A percentile compares a stretch with the other conserved stretches of the same genome.
These are phyloP conservation scores for Heterotis niloticus DNA, from an alignment of 2,113 vertebrate genomes.

Conservation along the genomic window DNA sequence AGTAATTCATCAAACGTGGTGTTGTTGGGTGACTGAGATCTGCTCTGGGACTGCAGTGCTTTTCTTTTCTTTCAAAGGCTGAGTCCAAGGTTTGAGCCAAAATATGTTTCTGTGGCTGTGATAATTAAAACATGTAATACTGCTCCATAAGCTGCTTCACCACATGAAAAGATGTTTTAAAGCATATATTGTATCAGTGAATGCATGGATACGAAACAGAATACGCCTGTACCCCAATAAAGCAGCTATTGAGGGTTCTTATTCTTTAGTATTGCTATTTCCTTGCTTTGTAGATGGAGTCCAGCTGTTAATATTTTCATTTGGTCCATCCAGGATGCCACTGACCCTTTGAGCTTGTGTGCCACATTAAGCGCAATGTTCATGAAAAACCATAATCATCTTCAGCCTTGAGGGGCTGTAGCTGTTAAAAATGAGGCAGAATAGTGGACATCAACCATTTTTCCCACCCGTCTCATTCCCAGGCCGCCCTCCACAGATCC, in stretches of 20 bases:
- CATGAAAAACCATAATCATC: conserved; percentile 83
- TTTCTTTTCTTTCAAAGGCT: no score
- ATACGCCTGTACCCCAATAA: no score
- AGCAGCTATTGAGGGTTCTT: conserved; percentile 39
- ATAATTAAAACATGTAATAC: no score
- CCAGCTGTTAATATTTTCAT: conserved; percentile 87
- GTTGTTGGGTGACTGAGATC: no score
- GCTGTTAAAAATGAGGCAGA: conserved; percentile 65
- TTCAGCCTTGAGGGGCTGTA: conserved; percentile 69
- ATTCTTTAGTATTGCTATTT: conserved; percentile 76
- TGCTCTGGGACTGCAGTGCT: no score
- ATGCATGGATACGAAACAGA: no score
- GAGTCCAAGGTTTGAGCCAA: no score
- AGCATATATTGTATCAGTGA: no score
- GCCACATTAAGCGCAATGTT: conserved; percentile 78
- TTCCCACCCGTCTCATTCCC: conserved; percentile 58
- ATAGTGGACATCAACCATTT: conserved; percentile 66
- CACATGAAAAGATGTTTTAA: no score
- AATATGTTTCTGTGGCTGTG: no score
- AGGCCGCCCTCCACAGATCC: conserved; percentile 14
- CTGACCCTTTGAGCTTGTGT: conserved; percentile 82
- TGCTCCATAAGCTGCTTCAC: no score
- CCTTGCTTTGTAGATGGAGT: conserved; percentile 72
- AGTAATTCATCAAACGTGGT: no score
- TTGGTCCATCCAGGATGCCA: conserved; percentile 74